Conservation (phyloP, 1,140 invertebrate species). For the Piezodorus guildinii region DNA sequence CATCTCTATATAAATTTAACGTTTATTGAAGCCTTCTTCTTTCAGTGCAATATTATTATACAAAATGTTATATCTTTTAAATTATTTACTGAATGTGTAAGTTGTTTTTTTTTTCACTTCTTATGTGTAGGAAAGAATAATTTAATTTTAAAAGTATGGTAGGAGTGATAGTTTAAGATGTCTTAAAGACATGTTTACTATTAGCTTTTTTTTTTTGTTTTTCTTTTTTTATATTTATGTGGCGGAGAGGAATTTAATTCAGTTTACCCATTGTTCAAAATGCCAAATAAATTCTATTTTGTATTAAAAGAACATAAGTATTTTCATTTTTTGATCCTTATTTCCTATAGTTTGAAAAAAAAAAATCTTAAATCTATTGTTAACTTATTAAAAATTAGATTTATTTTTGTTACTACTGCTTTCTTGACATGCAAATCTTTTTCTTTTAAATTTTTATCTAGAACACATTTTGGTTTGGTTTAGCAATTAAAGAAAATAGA, state of each 20-base stretch:
- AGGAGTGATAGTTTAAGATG: too few relatives aligned
- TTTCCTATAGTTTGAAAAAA: too few relatives aligned
- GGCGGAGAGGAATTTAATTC: background rate
- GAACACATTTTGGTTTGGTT: too few relatives aligned
- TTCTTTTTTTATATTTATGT: slow-evolving; percentile 1
- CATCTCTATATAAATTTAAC: background rate
- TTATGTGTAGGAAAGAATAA: too few relatives aligned
- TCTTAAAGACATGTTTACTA: background rate
- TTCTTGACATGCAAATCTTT: too few relatives aligned
- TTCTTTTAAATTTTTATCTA: too few relatives aligned
- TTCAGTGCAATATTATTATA: background rate
- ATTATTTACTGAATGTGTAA: background rate
- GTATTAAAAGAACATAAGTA: slow-evolving; percentile 6
- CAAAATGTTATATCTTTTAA: background rate
- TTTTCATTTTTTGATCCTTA: too few relatives aligned
- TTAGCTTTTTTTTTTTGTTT: slow-evolving; percentile 3
- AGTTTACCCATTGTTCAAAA: slow-evolving; percentile 22
- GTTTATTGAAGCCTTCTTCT: background rate
- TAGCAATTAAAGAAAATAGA: too few relatives aligned
- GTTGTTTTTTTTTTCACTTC: background rate
- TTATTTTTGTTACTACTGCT: too few relatives aligned
- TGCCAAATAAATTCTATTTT: slow-evolving; percentile 24
- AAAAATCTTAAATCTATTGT: too few relatives aligned
- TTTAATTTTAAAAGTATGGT: too few relatives aligned
- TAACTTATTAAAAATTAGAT: too few relatives aligned